Conservation (phyloP, 1,140 invertebrate species). For the Drosophila baimaii region DNA sequence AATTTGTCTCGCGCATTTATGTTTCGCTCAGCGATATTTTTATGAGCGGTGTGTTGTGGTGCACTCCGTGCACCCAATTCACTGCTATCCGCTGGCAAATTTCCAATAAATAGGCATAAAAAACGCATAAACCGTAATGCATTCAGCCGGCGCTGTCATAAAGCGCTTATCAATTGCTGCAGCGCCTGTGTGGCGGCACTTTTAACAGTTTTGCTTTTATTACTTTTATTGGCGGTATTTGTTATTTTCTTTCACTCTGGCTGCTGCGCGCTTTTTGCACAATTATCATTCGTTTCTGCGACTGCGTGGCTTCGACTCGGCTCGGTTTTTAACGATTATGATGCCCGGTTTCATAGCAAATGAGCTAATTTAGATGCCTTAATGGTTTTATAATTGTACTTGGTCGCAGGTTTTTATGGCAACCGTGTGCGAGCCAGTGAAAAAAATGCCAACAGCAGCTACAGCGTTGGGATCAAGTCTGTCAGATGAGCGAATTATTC, state of each 20-base stretch:
- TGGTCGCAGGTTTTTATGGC: slow-evolving; percentile 50
- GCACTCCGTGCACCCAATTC: slow-evolving; percentile 9
- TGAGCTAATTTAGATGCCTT: slow-evolving; percentile 75
- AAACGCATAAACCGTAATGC: slow-evolving; percentile 58
- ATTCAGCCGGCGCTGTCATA: slow-evolving; percentile 43
- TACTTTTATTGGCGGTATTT: slow-evolving; percentile 39
- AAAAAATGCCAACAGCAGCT: slow-evolving; percentile 13
- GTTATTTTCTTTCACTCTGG: slow-evolving; percentile 4
- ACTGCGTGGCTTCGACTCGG: slow-evolving; percentile 17
- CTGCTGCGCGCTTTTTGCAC: slow-evolving; percentile 33
- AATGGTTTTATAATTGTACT: slow-evolving; percentile 77
- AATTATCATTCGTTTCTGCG: slow-evolving; percentile 54
- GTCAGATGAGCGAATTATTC: slow-evolving; percentile 10
- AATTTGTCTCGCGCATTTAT: slow-evolving; percentile 32
- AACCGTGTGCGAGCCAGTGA: slow-evolving; percentile 4
- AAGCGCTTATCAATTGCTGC: slow-evolving; percentile 58
- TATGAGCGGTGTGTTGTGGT: slow-evolving; percentile 15
- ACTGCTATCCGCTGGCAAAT: slow-evolving; percentile 8
- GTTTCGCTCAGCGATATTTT: slow-evolving; percentile 28
- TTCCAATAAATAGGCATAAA: slow-evolving; percentile 42
- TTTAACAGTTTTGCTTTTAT: slow-evolving; percentile 60
- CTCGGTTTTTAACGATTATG: slow-evolving; percentile 65
- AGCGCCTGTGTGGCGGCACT: slow-evolving; percentile 44
- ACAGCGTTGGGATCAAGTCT: slow-evolving; percentile 22
- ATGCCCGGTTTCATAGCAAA: slow-evolving; percentile 73